Evolutionary conservation across 1,140 invertebrate genomes (phyloP), one percentile per base, ranked within the genome.

Genomic region (Oncopeltus fasciatus): DNA sequence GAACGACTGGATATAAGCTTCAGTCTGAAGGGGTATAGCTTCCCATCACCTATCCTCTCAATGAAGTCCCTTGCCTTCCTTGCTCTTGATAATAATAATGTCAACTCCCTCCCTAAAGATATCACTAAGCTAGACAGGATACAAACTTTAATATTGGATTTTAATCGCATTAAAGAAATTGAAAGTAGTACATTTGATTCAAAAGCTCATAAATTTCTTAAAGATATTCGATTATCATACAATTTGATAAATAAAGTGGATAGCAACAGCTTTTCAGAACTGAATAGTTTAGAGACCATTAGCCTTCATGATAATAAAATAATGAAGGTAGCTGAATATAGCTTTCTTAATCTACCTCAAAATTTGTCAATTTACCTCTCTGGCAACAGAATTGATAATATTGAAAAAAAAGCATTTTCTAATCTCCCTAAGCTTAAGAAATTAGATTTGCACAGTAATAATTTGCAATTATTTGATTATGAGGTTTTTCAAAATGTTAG

Each of bases 21-120:
- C 67, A 87, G 87, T 1, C 80, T 92, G 33, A 83, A 87, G 51
- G 83, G 83, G 5, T 86, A 88, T 20, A 76, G 84, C 66, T 86
- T 90, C 70, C 86, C 88, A 58, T 24, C 63, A 46, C 80, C 86
- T 1, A 75, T 90, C 0, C 76, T 78, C 51, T 83, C 82, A 0
- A 75, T 94, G 2, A 78, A 76, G 12, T 83, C 83, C 68, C 75
- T 95, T 0, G 81, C 84, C 67, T 92, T 88, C 87, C 74, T 95
- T 27, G 87, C 89, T 14, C 74, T 93, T 63, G 90, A 95, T 72
- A 90, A 92, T 72, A 95, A 94, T 68, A 87, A 90, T 69, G 81
- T 92, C 64, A 81, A 84, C 66, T 78, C 77, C 0, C 76, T 92
- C 0, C 80, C 83, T 18, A 74, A 81, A 0, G 72, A 78, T 0